phyloP scores from a whole-genome alignment of 2,797 vertebrate genomes.

The Odontamblyopus lacepedii region DNA sequence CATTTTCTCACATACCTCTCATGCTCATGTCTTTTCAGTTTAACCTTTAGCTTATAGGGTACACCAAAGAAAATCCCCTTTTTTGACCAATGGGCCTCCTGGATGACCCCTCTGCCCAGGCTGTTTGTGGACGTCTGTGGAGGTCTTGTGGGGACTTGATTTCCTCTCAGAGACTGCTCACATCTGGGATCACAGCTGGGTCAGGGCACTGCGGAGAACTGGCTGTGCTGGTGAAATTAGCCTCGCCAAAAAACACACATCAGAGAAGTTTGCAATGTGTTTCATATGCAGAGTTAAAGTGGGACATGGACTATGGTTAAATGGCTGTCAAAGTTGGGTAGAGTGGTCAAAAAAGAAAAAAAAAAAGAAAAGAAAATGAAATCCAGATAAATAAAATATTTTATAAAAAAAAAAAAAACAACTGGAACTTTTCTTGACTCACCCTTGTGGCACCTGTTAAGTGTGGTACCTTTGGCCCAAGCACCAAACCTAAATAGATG shows the following conservation, averaged over 20 bases:
- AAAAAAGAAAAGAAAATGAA: not conserved
- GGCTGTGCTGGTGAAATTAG: constrained; percentile 54
- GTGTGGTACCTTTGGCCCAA: constrained; percentile 34
- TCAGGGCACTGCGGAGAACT: constrained; percentile 53
- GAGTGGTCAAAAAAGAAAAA: not conserved
- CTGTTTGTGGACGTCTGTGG: not conserved
- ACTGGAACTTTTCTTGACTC: not conserved
- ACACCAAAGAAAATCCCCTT: not conserved
- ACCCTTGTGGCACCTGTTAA: not conserved
- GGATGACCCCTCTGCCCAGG: constrained; percentile 24
- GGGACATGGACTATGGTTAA: not conserved
- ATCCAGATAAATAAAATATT: no score
- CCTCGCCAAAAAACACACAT: constrained; percentile 39
- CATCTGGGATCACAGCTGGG: constrained; percentile 56
- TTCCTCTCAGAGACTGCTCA: constrained; percentile 24
- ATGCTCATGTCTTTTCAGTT: not conserved
- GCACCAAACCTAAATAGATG: constrained; percentile 39
- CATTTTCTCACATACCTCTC: not conserved
- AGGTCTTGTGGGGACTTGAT: constrained; percentile 11
- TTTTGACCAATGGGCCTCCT: constrained; percentile 13
- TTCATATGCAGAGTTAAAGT: constrained; percentile 40
- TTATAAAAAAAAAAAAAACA: not conserved
- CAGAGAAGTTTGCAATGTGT: constrained; percentile 56
- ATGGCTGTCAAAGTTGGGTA: not conserved
- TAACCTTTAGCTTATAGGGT: not conserved